phyloP scores from a whole-genome alignment of 2,888 invertebrate species.

The Parthenolecanium corni region DNA sequence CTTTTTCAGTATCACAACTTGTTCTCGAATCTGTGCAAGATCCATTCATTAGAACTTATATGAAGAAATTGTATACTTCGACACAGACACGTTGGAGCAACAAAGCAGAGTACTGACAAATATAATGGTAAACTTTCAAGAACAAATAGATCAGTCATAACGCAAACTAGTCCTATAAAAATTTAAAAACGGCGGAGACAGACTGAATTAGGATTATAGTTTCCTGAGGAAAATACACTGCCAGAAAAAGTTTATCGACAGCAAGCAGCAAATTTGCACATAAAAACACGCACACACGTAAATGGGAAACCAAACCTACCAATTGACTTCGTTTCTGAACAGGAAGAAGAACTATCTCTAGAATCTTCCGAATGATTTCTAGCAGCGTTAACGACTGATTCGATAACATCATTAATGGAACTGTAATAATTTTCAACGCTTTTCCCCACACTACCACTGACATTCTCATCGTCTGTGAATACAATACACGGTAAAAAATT shows the following conservation, averaged over 20 bases:
- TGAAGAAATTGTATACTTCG: too few relatives aligned
- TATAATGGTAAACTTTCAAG: too few relatives aligned
- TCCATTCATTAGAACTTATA: neutral
- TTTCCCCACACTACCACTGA: neutral
- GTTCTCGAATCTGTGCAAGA: slow-evolving; percentile 10
- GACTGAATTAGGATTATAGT: neutral
- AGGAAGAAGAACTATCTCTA: slow-evolving; percentile 21
- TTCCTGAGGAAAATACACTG: neutral
- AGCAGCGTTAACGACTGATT: slow-evolving; percentile 45
- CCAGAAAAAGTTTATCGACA: too few relatives aligned
- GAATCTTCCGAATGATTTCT: slow-evolving; percentile 31
- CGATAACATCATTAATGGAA: slow-evolving; percentile 44
- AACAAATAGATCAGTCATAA: too few relatives aligned
- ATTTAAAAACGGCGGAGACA: neutral
- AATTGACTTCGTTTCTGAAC: slow-evolving; percentile 20
- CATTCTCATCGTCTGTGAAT: neutral
- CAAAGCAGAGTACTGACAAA: too few relatives aligned
- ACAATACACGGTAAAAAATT: neutral
- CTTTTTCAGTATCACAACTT: slow-evolving; percentile 18
- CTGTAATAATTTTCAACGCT: slow-evolving; percentile 36
- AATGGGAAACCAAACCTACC: slow-evolving; percentile 1
- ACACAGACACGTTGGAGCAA: too few relatives aligned
- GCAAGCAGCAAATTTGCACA: too few relatives aligned
- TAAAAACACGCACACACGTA: too few relatives aligned
- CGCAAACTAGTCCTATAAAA: too few relatives aligned